These are phyloP conservation scores for Machimus atricapillus DNA, from an alignment of 2,888 invertebrate species.

Conservation along the genomic window DNA sequence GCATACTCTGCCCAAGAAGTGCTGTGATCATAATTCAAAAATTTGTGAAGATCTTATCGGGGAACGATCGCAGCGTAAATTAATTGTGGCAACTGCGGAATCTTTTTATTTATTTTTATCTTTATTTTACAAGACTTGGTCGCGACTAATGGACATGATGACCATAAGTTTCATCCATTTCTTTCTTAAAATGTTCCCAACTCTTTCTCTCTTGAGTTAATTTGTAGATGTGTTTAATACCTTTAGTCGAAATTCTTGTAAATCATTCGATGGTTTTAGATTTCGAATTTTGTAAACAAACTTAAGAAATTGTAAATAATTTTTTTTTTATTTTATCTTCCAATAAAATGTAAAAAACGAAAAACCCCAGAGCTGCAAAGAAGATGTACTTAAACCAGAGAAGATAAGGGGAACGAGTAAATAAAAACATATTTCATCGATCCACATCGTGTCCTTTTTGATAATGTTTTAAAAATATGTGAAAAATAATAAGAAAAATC, in stretches of 20 bases:
- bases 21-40: background rate
- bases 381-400: background rate
- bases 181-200: background rate
- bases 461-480: background rate
- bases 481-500: background rate
- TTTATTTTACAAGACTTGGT: background rate
- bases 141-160: background rate
- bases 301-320: background rate
- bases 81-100: background rate
- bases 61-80: background rate
- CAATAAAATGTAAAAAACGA: background rate
- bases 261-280: background rate
- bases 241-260: background rate
- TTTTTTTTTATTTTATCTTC: too few species aligned
- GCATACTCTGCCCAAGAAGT: background rate
- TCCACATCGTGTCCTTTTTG: background rate
- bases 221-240: background rate
- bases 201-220: background rate
- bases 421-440: background rate
- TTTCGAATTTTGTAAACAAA: background rate
- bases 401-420: background rate
- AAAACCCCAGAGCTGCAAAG: too few species aligned
- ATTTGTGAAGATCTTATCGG: conserved; percentile 4
- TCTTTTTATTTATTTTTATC: background rate
- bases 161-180: background rate